Base-by-base conservation (phyloP, 2,797 vertebrate genomes). In the Enteromius fasciolatus region DNA sequence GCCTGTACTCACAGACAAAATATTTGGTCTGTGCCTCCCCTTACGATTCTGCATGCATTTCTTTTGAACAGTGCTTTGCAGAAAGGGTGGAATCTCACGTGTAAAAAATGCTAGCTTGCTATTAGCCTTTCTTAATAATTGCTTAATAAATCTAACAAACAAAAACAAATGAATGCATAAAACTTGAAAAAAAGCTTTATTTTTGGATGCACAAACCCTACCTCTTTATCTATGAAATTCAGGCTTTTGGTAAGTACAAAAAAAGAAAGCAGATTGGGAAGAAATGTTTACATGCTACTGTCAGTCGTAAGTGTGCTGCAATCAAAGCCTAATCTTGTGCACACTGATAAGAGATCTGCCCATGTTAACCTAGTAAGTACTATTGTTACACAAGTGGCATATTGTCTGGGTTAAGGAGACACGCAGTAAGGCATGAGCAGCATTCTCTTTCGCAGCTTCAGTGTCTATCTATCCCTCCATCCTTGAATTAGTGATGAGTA, bases 401-500 rank as follows among this genome's bases (percentile, higher is more conserved):
- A 81, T 73, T 75, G 41, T 74, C 54, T 12, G 23, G 64, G 25
- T 41, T 74, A 84, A 86, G 72, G 52, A 69, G 66, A 57, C 61
- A 63, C 17, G 12, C 54, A n/a, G 67, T 73, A 78, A 64, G 70
- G 79, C 64, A 81, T 83, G 31, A 83, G 85, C 76, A 64, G 61
- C 78, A 76, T 77, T 84, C 82, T 84, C 82, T 77, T n/a, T 74
- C 76, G 74, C 80, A 28, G 54, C 76, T 0, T 67, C 69, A 20
- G 70, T 69, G 73, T 84, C 66, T 41, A 4, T 57, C 74, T 86
- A 78, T 67, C 78, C 88, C 70, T 89, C 67, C 83, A 80, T 78
- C 84, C 76, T 83, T 94, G 87, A 94, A 94, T 93, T 93, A 94
- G 92, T 92, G 85, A 94, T 93, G 92, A 93, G 90, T 78, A 79